phyloP scores from a whole-genome alignment of 1,140 invertebrate species.

The Megalopta genalis region DNA sequence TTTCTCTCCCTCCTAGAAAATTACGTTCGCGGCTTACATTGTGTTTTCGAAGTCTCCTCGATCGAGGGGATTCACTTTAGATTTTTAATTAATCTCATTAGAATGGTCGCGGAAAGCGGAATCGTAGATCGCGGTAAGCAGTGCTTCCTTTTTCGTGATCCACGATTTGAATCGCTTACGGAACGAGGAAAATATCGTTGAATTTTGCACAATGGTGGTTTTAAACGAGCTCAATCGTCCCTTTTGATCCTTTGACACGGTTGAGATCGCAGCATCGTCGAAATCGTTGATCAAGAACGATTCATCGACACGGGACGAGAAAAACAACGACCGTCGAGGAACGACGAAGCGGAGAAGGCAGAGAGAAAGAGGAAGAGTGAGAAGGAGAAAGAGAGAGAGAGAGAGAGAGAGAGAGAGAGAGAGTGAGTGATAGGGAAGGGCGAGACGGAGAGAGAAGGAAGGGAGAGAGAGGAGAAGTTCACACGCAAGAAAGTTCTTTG shows the following conservation, averaged over 20 bases:
- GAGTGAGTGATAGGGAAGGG: too few species aligned
- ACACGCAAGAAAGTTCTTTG: constrained; percentile 67
- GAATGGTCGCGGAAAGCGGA: too few species aligned
- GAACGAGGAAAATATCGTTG: neutral
- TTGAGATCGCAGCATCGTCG: constrained; percentile 23
- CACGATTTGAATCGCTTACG: too few species aligned
- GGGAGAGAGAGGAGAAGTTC: constrained; percentile 43
- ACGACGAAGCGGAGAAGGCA: neutral
- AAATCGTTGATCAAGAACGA: constrained; percentile 49
- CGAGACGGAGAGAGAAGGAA: neutral
- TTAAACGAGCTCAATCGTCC: constrained; percentile 8
- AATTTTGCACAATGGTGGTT: neutral
- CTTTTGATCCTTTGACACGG: constrained; percentile 16
- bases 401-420: too few species aligned
- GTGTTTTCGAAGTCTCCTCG: too few species aligned
- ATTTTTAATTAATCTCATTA: too few species aligned
- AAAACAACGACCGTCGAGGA: neutral
- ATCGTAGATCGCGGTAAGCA: too few species aligned
- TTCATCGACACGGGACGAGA: constrained; percentile 41
- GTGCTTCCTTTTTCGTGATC: too few species aligned
- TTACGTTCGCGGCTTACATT: too few species aligned
- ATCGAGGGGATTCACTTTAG: too few species aligned
- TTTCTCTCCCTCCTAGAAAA: too few species aligned
- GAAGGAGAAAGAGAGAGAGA: constrained; percentile 2
- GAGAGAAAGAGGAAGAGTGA: neutral